phyloP scores from a whole-genome alignment of 2,113 vertebrate species.

The Malurus alboscapulatus region DNA sequence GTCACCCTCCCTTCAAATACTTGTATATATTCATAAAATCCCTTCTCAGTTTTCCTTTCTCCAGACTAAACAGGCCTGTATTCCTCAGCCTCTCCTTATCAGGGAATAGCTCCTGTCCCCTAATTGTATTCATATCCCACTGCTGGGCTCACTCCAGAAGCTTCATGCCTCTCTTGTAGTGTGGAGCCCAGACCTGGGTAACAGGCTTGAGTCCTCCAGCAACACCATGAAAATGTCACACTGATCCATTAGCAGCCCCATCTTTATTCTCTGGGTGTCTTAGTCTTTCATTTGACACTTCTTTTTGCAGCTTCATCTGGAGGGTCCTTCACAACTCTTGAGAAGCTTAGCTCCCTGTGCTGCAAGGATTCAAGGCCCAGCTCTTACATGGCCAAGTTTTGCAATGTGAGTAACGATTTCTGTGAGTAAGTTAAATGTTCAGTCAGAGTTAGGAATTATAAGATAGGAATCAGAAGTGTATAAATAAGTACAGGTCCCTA shows the following conservation, averaged over 20 bases:
- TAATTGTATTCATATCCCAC: too few species aligned
- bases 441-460: background rate
- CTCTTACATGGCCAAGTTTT: background rate
- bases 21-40: background rate
- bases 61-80: background rate
- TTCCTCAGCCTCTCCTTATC: background rate
- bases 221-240: background rate
- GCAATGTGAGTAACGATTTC: background rate
- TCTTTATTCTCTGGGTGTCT: background rate
- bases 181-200: background rate
- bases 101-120: background rate
- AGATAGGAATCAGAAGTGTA: background rate
- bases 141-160: background rate
- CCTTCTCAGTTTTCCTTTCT: background rate
- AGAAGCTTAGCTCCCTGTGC: background rate
- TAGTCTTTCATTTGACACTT: background rate
- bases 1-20: background rate
- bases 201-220: background rate
- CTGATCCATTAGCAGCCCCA: background rate
- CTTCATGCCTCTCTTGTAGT: too few species aligned
- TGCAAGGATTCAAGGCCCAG: background rate
- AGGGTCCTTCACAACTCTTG: background rate
- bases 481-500: background rate
- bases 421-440: background rate
- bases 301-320: background rate